Evolutionary conservation across 2,888 invertebrate genomes (phyloP).

Genomic region (Panorpa germanica): DNA sequence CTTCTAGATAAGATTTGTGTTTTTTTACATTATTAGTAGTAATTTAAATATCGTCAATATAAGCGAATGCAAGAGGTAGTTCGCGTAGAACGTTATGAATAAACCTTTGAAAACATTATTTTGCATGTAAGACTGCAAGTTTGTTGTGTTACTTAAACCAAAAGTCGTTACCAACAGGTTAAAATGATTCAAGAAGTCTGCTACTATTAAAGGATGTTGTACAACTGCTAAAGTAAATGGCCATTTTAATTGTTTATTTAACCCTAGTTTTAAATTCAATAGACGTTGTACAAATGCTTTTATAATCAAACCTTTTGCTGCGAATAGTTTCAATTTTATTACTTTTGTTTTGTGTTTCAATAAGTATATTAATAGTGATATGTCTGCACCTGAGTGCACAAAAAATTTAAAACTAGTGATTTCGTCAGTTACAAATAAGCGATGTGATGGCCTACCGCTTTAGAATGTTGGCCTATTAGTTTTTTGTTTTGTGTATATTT

Average conservation of each 20-base stretch:
- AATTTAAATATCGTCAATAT: slow-evolving; percentile 16
- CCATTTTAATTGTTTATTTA: slow-evolving; percentile 2
- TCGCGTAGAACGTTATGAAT: slow-evolving; percentile 15
- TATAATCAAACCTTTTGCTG: slow-evolving; percentile 4
- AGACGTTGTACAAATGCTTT: slow-evolving; percentile 1
- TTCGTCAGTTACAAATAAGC: too few relatives aligned
- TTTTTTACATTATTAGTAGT: slow-evolving; percentile 11
- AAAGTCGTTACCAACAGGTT: too few relatives aligned
- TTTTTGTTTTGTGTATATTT: too few relatives aligned
- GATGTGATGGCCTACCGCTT: too few relatives aligned
- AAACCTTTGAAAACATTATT: slow-evolving; percentile 17
- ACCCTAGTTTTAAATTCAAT: slow-evolving; percentile 2
- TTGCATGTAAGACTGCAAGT: slow-evolving; percentile 18
- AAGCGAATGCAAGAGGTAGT: slow-evolving; percentile 13
- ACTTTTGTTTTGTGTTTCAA: too few relatives aligned
- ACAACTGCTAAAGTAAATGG: slow-evolving; percentile 2
- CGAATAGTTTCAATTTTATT: too few relatives aligned
- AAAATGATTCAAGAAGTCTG: slow-evolving; percentile 7
- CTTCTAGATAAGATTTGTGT: slow-evolving; percentile 11
- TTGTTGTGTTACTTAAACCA: too few relatives aligned
- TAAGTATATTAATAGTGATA: too few relatives aligned
- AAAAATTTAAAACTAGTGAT: too few relatives aligned
- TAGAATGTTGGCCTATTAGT: too few relatives aligned
- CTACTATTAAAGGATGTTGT: slow-evolving; percentile 6
- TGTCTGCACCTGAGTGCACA: too few relatives aligned